phyloP scores from a whole-genome alignment of 2,797 vertebrate species.

The Acanthopagrus latus region DNA sequence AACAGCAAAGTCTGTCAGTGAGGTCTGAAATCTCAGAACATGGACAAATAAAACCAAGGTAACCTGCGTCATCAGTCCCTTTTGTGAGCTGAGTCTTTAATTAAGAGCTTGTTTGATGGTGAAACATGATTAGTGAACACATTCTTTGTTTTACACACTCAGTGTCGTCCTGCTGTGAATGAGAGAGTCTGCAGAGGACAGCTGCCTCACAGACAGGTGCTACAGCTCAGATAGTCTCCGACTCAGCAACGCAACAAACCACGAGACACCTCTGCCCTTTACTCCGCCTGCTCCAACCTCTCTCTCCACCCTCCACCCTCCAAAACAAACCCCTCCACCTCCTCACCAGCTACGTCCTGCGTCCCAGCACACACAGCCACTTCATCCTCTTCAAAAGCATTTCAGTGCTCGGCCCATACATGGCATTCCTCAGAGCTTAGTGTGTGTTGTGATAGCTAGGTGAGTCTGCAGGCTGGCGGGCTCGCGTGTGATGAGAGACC shows the following conservation, averaged over 20 bases:
- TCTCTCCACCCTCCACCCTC: slow-evolving; percentile 2
- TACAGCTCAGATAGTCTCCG: slow-evolving; percentile 30
- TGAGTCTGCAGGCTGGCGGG: slow-evolving; percentile 22
- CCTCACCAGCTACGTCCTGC: neutral
- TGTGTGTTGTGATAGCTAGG: slow-evolving; percentile 46
- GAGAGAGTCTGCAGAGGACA: slow-evolving; percentile 22
- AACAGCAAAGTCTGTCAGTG: neutral
- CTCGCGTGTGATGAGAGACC: slow-evolving; percentile 41
- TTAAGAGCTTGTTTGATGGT: neutral
- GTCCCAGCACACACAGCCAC: slow-evolving; percentile 36
- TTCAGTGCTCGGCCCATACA: slow-evolving; percentile 14
- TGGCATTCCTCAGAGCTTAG: slow-evolving; percentile 54
- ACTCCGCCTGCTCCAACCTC: neutral
- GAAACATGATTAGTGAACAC: too few species aligned
- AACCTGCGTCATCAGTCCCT: too few species aligned
- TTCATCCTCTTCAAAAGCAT: slow-evolving; percentile 41
- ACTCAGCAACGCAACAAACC: slow-evolving; percentile 40
- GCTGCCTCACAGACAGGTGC: slow-evolving; percentile 61
- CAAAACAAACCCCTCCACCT: slow-evolving; percentile 5
- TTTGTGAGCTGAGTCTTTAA: neutral
- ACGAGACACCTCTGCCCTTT: slow-evolving; percentile 34
- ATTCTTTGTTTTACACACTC: neutral
- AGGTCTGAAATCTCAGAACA: neutral
- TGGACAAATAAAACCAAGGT: too few species aligned
- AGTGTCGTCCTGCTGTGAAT: rapidly evolving